Percentiles rank a stretch among this genome's conserved stretches.
These are phyloP conservation scores for Pelodiscus sinensis DNA, from an alignment of 2,113 vertebrate species.

Conservation along the genomic window DNA sequence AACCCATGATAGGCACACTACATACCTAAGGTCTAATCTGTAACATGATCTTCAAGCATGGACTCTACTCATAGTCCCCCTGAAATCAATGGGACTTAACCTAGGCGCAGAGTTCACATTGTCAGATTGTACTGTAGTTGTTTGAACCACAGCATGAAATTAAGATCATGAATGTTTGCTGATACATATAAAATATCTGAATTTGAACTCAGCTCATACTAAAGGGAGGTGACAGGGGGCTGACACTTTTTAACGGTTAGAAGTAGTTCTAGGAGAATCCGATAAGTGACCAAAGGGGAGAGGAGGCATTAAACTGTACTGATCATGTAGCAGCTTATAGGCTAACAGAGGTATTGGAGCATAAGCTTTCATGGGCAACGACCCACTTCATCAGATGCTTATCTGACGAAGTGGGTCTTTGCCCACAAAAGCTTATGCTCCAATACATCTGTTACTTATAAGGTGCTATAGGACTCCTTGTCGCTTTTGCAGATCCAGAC, in stretches of 20 bases:
- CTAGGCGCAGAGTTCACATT: background rate
- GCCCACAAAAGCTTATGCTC: no score
- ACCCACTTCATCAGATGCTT: no score
- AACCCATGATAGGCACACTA: background rate
- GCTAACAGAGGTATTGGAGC: no score
- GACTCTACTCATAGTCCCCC: rapidly evolving
- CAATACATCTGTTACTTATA: no score
- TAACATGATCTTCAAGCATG: background rate
- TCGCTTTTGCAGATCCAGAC: no score
- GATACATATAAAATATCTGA: rapidly evolving
- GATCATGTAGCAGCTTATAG: no score
- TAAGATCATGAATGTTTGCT: background rate
- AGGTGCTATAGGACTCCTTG: no score
- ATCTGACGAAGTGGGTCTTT: no score
- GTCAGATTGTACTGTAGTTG: rapidly evolving
- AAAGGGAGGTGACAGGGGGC: background rate
- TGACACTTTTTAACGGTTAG: background rate
- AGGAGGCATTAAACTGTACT: rapidly evolving
- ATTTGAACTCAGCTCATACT: background rate
- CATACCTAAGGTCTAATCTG: background rate
- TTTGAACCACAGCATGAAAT: background rate
- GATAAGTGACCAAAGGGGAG: background rate
- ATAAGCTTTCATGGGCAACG: no score
- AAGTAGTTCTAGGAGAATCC: background rate
- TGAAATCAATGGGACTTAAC: background rate